Base-by-base conservation (phyloP, 2,113 vertebrate genomes). In the Origma solitaria region DNA sequence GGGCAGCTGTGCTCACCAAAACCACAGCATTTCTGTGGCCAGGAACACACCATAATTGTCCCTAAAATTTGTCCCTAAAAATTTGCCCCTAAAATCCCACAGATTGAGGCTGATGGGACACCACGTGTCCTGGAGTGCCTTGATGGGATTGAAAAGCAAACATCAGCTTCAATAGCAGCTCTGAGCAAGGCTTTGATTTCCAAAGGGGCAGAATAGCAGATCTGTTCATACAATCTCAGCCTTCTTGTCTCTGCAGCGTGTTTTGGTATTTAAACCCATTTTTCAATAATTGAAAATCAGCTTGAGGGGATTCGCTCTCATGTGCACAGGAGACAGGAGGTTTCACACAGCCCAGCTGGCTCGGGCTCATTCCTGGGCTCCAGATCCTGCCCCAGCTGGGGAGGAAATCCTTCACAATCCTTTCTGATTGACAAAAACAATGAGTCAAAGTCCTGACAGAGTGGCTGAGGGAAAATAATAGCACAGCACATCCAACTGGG, bases 331-430 rank as follows among this genome's bases (percentile, higher is more conserved):
- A 76, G 72, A 45, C 33, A 54, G 86, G 64, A 35, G 42, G 76
- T 66, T 66, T 47, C 38, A 65, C 2, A 5, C 44, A 68, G 12
- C 69, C 65, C 90, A 73, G 71, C 73, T 95, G 84, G 51, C 12
- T 64, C 25, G 19, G 15, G 61, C 54, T 92, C 33, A 17, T 58
- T 47, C 66, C 76, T 92, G 82, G 54, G 28, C 71, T 90, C 53
- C 71, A 61, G 45, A 51, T 51, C 45, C 53, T 86, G 69, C 35
- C 60, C 90, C 93, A 92, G 87, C 70, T 87, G 92, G 53, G 69
- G 50, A 86, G 82, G 42, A 96, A 94, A 94, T 90, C 88, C 80
- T 92, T 58, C 86, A 69, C 76, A 90, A 81, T 80, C 76, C 71
- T 51, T 68, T 71, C 87, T 88, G 92, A 76, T 45, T 79, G 85